A percentile compares a stretch with the other conserved stretches of the same genome.
Conservation (phyloP, 2,113 vertebrate genomes). For the Zapus hudsonius region DNA sequence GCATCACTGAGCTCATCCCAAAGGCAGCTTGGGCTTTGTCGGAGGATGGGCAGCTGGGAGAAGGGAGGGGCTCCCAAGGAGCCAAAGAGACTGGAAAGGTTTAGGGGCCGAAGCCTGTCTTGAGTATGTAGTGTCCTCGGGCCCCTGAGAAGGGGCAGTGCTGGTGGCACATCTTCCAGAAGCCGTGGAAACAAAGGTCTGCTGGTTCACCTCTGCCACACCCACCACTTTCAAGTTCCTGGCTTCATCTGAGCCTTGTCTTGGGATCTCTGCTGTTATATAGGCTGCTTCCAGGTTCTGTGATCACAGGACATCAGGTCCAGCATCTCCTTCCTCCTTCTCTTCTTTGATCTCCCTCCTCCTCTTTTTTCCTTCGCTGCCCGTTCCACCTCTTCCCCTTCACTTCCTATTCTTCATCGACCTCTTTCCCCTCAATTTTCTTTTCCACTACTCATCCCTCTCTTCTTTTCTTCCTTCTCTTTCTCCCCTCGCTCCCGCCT, state of each 20-base stretch:
- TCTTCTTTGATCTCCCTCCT: fast-evolving
- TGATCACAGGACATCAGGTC: not conserved
- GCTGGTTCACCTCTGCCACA: fast-evolving
- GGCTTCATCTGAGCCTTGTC: not conserved
- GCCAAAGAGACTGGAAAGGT: not conserved
- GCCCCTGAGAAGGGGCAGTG: fast-evolving
- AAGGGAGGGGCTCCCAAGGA: not conserved
- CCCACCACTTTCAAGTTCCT: fast-evolving
- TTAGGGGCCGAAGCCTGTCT: not conserved
- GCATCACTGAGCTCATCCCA: not conserved
- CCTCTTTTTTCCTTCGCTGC: too few species aligned
- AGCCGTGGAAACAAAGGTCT: not conserved
- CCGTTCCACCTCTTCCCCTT: too few species aligned
- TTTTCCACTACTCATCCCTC: not conserved
- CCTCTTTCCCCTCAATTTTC: not conserved
- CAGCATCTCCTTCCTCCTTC: fast-evolving
- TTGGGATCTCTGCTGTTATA: not conserved
- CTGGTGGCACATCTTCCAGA: not conserved
- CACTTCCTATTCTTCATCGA: fast-evolving
- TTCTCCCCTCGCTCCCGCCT: too few species aligned
- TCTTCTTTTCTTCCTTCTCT: too few species aligned
- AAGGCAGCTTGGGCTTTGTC: constrained; percentile 4
- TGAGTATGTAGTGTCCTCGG: not conserved
- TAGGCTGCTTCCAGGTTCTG: fast-evolving
- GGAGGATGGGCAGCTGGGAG: not conserved